phyloP scores from a whole-genome alignment of 2,113 vertebrate species.

The Lamprologus tigripictilis region DNA sequence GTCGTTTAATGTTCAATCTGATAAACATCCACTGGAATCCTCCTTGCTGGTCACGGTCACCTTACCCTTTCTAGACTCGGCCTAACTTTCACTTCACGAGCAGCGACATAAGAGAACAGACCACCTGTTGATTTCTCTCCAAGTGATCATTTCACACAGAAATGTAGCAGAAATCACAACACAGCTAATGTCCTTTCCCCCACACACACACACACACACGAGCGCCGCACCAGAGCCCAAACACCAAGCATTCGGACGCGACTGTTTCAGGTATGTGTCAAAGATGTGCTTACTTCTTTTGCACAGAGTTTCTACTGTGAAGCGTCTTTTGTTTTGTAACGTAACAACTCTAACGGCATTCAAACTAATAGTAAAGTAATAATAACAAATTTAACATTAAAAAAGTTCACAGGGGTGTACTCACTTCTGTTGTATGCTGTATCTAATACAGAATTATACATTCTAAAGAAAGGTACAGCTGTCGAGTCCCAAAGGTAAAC shows the following conservation, averaged over 20 bases:
- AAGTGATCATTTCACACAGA: neutral
- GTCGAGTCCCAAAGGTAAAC: constrained; percentile 38
- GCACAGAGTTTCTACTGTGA: neutral
- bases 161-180: neutral
- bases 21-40: neutral
- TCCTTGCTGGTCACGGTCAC: neutral
- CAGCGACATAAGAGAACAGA: neutral
- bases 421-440: neutral
- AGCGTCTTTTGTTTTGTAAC: neutral
- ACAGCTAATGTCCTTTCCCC: neutral
- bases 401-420: neutral
- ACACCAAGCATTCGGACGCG: fast-evolving
- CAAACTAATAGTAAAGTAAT: neutral
- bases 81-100: neutral
- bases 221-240: neutral
- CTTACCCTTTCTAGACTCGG: neutral
- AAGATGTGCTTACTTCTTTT: neutral
- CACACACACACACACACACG: neutral
- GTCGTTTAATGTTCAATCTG: neutral
- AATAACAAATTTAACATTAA: neutral
- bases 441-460: constrained; percentile 53
- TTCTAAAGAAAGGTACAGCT: constrained; percentile 63
- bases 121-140: neutral
- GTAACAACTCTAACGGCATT: neutral
- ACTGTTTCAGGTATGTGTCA: neutral